Conservation (phyloP, 2,797 vertebrate species). For the Borostomias antarcticus region DNA sequence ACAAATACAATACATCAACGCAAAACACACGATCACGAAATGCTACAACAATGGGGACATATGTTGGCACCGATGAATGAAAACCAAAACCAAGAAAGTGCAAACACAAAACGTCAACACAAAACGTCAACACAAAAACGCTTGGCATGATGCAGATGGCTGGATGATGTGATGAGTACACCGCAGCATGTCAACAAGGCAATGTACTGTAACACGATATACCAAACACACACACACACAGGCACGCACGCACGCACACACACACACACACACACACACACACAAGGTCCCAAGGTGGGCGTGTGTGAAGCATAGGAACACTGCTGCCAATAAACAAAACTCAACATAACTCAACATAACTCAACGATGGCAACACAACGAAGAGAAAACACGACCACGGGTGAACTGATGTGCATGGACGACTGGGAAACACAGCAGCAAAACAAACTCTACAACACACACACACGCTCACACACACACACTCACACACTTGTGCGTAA, state of each 20-base stretch:
- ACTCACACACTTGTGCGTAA: not conserved
- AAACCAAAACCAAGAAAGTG: not conserved
- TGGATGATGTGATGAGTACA: too few species aligned
- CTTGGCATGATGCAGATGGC: not conserved
- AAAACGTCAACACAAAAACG: constrained; percentile 1
- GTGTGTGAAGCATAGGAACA: too few species aligned
- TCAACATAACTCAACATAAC: too few species aligned
- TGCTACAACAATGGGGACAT: constrained; percentile 19
- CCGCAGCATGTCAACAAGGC: too few species aligned
- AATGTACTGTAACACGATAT: too few species aligned
- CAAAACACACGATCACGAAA: constrained; percentile 31
- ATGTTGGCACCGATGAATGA: not conserved
- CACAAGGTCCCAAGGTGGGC: not conserved
- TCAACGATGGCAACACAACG: too few species aligned
- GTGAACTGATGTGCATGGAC: too few species aligned
- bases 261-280: constrained; percentile 33
- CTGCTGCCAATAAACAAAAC: too few species aligned
- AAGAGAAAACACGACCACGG: too few species aligned
- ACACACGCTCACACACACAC: not conserved
- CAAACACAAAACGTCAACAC: constrained; percentile 19
- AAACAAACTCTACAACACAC: not conserved
- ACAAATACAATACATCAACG: not conserved
- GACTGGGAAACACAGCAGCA: not conserved
- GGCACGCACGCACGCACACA: constrained; percentile 9
- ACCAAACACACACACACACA: not conserved